Evolutionary conservation across 1,140 invertebrate genomes (phyloP).

Genomic region (Portunus trituberculatus): DNA sequence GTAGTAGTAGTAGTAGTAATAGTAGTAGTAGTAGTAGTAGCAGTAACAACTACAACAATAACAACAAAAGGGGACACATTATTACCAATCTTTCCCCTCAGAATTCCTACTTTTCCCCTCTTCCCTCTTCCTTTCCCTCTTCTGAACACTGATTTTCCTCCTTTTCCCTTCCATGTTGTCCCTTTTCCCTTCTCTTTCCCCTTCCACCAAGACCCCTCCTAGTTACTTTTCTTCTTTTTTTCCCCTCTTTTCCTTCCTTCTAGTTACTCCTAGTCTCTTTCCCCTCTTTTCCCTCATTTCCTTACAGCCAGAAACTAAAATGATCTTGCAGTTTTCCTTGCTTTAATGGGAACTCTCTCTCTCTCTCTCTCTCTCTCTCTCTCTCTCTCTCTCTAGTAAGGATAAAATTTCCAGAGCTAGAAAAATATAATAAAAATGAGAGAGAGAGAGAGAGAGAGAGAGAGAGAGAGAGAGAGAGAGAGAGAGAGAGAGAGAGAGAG

Average conservation of each 20-base stretch:
- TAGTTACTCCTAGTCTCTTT: not conserved
- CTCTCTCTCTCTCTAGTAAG: too few relatives aligned
- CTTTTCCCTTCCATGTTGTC: not conserved
- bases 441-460: not conserved
- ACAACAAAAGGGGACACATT: too few relatives aligned
- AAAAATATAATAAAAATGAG: not conserved
- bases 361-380: too few relatives aligned
- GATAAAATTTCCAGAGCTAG: not conserved
- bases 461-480: not conserved
- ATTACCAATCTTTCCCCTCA: too few relatives aligned
- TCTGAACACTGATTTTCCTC: not conserved
- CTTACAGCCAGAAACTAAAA: not conserved
- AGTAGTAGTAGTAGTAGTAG: too few relatives aligned
- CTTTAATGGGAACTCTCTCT: too few relatives aligned
- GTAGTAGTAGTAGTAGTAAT: too few relatives aligned
- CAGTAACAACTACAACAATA: too few relatives aligned
- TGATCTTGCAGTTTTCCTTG: not conserved
- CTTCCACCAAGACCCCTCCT: too few relatives aligned
- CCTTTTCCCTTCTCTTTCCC: constrained; percentile 14
- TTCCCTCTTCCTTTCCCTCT: not conserved
- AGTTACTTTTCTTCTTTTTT: not conserved
- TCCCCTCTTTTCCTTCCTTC: not conserved
- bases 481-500: not conserved
- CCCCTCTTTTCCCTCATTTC: not conserved
- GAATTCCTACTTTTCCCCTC: too few relatives aligned